These are phyloP conservation scores for Conus betulinus DNA, from an alignment of 1,140 invertebrate genomes.

Conservation along the genomic window DNA sequence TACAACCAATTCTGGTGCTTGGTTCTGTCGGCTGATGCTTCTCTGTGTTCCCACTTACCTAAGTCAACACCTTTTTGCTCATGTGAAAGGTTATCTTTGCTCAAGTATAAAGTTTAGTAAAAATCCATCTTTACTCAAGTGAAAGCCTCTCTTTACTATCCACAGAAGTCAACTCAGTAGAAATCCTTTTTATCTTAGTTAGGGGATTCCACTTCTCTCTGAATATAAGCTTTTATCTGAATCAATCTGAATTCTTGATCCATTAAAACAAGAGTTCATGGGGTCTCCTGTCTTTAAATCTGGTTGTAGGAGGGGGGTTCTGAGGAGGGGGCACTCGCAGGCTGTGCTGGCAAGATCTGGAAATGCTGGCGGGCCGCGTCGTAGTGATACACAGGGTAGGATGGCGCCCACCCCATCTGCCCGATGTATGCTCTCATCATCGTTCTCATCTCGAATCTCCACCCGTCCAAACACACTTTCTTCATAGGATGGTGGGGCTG, in stretches of 20 bases:
- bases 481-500: slow-evolving; percentile 75
- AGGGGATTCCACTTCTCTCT: too few relatives aligned
- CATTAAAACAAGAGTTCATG: neutral
- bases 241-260: neutral
- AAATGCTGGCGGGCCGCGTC: slow-evolving; percentile 49
- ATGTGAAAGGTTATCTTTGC: too few relatives aligned
- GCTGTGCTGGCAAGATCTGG: slow-evolving; percentile 34
- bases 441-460: slow-evolving; percentile 73
- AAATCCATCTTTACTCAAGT: too few relatives aligned
- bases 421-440: slow-evolving; percentile 64
- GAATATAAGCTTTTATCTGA: neutral
- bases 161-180: too few relatives aligned
- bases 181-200: too few relatives aligned
- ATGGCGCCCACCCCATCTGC: slow-evolving; percentile 57
- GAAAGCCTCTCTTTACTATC: too few relatives aligned
- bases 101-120: too few relatives aligned
- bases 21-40: too few relatives aligned
- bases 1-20: too few relatives aligned
- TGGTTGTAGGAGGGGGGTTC: slow-evolving; percentile 48
- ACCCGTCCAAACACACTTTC: slow-evolving; percentile 74
- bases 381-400: slow-evolving; percentile 63
- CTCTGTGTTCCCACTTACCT: too few relatives aligned
- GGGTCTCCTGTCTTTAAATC: slow-evolving; percentile 16
- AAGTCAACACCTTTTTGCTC: too few relatives aligned
- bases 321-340: slow-evolving; percentile 7